phyloP scores from a whole-genome alignment of 2,113 vertebrate species.

The Herpailurus yagouaroundi region DNA sequence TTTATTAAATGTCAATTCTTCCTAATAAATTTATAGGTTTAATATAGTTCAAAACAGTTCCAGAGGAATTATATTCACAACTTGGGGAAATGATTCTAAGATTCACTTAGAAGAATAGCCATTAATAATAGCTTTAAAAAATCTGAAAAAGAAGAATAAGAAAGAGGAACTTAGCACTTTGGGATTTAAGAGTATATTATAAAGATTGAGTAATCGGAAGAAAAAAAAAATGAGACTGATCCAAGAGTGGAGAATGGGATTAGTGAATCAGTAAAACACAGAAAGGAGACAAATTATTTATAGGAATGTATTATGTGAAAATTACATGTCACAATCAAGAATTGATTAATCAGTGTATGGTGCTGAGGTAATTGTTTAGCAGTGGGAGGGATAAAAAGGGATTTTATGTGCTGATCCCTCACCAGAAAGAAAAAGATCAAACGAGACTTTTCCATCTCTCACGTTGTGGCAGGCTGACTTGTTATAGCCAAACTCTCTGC shows the following conservation, averaged over 20 bases:
- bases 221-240: background rate
- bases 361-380: background rate
- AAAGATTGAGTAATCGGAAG: background rate
- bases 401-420: background rate
- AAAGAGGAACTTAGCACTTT: slow-evolving; percentile 1
- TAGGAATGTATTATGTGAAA: slow-evolving; percentile 10
- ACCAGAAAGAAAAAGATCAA: background rate
- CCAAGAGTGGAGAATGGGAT: background rate
- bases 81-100: background rate
- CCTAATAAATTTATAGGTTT: slow-evolving; percentile 25
- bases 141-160: background rate
- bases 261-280: slow-evolving; percentile 13
- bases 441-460: background rate
- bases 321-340: background rate
- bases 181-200: background rate
- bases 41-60: slow-evolving; percentile 11
- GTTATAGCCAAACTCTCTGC: background rate
- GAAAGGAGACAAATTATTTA: background rate
- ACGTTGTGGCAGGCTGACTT: background rate
- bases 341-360: background rate
- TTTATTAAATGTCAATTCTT: background rate
- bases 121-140: background rate
- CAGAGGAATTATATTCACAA: background rate
- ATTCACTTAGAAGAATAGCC: background rate
- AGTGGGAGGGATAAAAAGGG: background rate